These are phyloP conservation scores for Papio anubis DNA, from an alignment of 2,113 vertebrate species.

Conservation along the genomic window DNA sequence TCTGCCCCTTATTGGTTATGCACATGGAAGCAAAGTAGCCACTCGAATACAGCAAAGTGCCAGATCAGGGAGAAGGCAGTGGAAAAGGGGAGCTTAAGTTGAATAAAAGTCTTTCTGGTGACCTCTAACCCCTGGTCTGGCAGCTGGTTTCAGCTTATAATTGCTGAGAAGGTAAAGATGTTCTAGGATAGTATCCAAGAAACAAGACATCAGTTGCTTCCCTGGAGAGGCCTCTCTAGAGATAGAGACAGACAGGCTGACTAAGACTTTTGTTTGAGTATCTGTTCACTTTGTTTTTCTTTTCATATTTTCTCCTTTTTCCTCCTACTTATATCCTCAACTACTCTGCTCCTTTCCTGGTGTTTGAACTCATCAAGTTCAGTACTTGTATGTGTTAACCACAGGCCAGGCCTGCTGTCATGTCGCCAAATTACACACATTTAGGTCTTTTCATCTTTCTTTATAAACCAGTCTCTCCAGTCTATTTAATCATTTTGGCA, in stretches of 20 bases:
- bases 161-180: not conserved
- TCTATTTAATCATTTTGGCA: slow-evolving; percentile 69
- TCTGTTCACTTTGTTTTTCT: slow-evolving; percentile 37
- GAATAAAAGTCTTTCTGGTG: not conserved
- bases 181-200: not conserved
- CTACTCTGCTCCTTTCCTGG: not conserved
- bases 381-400: not conserved
- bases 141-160: not conserved
- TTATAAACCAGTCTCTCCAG: slow-evolving; percentile 49
- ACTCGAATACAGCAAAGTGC: not conserved
- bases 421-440: slow-evolving; percentile 60
- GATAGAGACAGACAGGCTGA: slow-evolving; percentile 14
- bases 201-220: not conserved
- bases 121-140: not conserved
- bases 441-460: slow-evolving; percentile 60
- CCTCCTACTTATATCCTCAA: not conserved
- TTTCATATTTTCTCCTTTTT: not conserved
- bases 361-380: slow-evolving; percentile 12
- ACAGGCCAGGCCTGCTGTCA: slow-evolving; percentile 9
- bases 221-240: not conserved
- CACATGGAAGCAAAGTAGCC: not conserved
- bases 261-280: not conserved
- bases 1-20: not conserved
- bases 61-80: not conserved
- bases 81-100: not conserved